Percentiles rank a stretch among this genome's conserved stretches.
Evolutionary conservation across 2,888 invertebrate genomes (phyloP).

Genomic region (Fissipunctia ypsillon): DNA sequence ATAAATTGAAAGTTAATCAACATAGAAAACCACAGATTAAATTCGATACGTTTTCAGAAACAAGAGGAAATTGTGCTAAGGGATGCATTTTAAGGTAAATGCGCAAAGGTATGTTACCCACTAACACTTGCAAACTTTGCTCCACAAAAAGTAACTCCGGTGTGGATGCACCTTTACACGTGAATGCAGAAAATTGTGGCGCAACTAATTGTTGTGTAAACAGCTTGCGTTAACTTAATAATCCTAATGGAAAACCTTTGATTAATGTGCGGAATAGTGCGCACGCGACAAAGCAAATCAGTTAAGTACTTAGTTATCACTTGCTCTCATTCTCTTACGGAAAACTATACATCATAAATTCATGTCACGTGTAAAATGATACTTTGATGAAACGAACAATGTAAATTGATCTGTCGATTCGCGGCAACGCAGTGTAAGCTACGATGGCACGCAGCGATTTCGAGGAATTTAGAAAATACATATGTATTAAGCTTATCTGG

Average conservation of each 20-base stretch:
- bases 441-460: conserved; percentile 13
- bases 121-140: too few relatives aligned
- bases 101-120: too few relatives aligned
- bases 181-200: conserved; percentile 49
- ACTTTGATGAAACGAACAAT: conserved; percentile 16
- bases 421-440: background rate
- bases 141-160: too few relatives aligned
- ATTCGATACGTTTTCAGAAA: background rate
- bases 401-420: conserved; percentile 23
- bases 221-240: conserved; percentile 56
- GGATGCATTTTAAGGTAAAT: too few relatives aligned
- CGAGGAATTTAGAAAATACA: conserved; percentile 36
- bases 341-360: conserved; percentile 21
- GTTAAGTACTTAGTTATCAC: conserved; percentile 9
- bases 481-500: conserved; percentile 43
- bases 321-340: conserved; percentile 29
- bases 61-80: background rate
- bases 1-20: too few relatives aligned
- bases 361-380: conserved; percentile 34
- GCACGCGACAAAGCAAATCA: conserved; percentile 40
- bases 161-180: conserved; percentile 38
- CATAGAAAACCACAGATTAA: background rate
- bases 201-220: conserved; percentile 55
- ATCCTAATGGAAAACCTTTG: conserved; percentile 61
- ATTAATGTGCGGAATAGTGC: conserved; percentile 54